Percentiles rank a stretch among this genome's conserved stretches.
phyloP scores from a whole-genome alignment of 1,140 invertebrate genomes.

The Ostrea denselamellosa region DNA sequence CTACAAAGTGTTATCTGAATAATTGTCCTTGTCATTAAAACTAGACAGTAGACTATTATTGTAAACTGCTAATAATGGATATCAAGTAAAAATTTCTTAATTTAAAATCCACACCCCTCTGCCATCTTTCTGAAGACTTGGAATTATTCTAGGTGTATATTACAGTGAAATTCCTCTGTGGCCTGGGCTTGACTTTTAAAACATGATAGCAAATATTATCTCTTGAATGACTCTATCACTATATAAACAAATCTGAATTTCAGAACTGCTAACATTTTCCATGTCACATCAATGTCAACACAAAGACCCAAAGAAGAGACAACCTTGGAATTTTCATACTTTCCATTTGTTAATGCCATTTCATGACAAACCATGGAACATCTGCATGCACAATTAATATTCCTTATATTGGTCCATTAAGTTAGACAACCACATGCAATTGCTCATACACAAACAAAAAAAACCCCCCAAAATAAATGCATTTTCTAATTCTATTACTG shows the following conservation, averaged over 20 bases:
- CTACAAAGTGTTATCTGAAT: not conserved
- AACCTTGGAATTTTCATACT: not conserved
- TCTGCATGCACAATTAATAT: not conserved
- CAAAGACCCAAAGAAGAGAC: constrained; percentile 15
- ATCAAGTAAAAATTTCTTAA: not conserved
- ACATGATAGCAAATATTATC: constrained; percentile 16
- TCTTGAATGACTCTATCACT: constrained; percentile 34
- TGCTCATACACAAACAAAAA: too few relatives aligned
- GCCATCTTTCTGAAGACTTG: not conserved
- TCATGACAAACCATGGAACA: not conserved
- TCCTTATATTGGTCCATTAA: not conserved
- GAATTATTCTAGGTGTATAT: not conserved
- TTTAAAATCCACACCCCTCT: not conserved
- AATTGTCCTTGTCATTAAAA: not conserved
- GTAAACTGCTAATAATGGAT: too few relatives aligned
- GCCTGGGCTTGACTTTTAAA: constrained; percentile 21
- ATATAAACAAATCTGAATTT: constrained; percentile 28
- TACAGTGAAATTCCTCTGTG: not conserved
- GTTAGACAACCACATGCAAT: too few relatives aligned
- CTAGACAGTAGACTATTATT: not conserved
- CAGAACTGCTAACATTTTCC: not conserved
- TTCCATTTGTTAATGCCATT: not conserved
- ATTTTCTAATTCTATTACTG: too few relatives aligned
- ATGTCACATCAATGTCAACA: constrained; percentile 23
- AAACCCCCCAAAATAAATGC: too few relatives aligned